phyloP scores from a whole-genome alignment of 2,113 vertebrate species.

The Urocitellus parryii region DNA sequence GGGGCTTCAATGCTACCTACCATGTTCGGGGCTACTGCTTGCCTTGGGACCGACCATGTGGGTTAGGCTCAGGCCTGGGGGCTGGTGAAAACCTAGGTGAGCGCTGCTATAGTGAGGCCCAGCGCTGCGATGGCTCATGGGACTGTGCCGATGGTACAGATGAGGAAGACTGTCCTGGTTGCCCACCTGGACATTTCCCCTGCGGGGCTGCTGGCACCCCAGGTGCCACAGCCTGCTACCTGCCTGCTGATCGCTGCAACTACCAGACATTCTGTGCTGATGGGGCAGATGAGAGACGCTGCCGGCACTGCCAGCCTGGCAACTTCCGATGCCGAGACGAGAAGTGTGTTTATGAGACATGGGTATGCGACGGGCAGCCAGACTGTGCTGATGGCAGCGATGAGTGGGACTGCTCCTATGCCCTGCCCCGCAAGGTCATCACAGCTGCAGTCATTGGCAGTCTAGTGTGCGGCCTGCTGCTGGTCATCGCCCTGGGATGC shows the following conservation, averaged over 20 bases:
- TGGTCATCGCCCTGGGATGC: constrained; percentile 95
- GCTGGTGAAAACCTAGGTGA: constrained; percentile 88
- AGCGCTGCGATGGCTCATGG: constrained; percentile 92
- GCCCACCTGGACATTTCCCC: constrained; percentile 87
- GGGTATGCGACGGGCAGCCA: constrained; percentile 94
- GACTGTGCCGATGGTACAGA: constrained; percentile 92
- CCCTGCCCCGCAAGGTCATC: constrained; percentile 94
- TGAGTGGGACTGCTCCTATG: constrained; percentile 92
- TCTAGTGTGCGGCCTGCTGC: constrained; percentile 93
- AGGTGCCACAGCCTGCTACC: constrained; percentile 87
- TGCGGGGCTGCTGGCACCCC: constrained; percentile 83
- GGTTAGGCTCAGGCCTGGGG: constrained; percentile 86
- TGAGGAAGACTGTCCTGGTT: constrained; percentile 91
- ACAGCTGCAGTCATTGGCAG: constrained; percentile 94
- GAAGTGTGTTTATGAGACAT: constrained; percentile 95
- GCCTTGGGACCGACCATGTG: constrained; percentile 92
- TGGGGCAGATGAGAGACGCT: constrained; percentile 92
- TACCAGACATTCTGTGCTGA: constrained; percentile 94
- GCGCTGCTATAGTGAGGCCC: constrained; percentile 83
- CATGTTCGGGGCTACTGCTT: constrained; percentile 92
- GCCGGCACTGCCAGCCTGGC: constrained; percentile 92
- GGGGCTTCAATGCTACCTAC: constrained; percentile 94
- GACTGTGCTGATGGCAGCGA: constrained; percentile 94
- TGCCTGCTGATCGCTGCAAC: constrained; percentile 91
- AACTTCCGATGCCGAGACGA: constrained; percentile 94